phyloP scores from a whole-genome alignment of 2,113 vertebrate species.

The Oncorhynchus keta region DNA sequence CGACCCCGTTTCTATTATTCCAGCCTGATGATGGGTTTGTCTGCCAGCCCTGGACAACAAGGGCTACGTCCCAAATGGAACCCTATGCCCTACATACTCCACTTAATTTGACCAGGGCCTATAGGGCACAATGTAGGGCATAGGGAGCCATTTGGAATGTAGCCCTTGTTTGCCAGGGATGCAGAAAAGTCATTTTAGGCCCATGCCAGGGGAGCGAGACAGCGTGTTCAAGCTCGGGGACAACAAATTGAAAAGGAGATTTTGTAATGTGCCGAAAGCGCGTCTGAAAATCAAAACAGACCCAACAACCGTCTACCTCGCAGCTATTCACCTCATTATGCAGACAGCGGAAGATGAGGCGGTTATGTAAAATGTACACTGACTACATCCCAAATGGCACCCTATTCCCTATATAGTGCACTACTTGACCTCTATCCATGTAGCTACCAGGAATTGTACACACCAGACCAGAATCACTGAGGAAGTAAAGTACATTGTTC shows the following conservation, averaged over 20 bases:
- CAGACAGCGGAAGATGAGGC: slow-evolving; percentile 40
- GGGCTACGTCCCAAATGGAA: background rate
- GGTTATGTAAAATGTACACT: slow-evolving; percentile 50
- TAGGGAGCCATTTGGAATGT: too few relatives aligned
- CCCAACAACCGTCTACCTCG: slow-evolving; percentile 57
- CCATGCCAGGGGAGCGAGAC: too few relatives aligned
- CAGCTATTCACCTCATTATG: slow-evolving; percentile 45
- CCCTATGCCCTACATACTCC: background rate
- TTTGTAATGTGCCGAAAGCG: slow-evolving; percentile 64
- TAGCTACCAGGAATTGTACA: background rate
- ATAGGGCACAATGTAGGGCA: slow-evolving; percentile 37
- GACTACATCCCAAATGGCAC: background rate
- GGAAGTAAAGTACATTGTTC: background rate
- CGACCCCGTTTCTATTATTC: slow-evolving; percentile 72
- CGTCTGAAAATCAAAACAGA: slow-evolving; percentile 47
- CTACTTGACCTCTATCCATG: background rate
- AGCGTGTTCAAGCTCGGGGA: background rate
- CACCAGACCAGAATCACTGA: background rate
- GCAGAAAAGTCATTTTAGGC: too few relatives aligned
- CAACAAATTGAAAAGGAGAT: slow-evolving; percentile 6
- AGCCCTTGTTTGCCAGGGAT: too few relatives aligned
- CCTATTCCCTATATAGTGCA: too few relatives aligned
- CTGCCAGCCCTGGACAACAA: slow-evolving; percentile 64
- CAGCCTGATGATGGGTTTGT: slow-evolving; percentile 72
- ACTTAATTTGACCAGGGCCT: slow-evolving; percentile 62